These are phyloP conservation scores for Typhlichthys eigenmanni DNA, from an alignment of 2,797 vertebrate species.

Conservation along the genomic window DNA sequence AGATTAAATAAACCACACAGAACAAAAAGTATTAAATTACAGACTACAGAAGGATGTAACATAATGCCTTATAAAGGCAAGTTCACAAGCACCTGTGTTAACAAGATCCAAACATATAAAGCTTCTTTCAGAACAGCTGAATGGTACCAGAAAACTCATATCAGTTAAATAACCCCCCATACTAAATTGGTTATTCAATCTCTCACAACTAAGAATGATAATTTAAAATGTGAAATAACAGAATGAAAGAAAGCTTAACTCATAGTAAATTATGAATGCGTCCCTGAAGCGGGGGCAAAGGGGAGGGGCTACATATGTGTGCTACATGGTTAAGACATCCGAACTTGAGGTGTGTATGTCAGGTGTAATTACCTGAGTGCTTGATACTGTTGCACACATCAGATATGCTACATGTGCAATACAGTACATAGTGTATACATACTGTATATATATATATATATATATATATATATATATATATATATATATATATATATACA, in stretches of 20 bases:
- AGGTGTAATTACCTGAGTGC: conserved; percentile 46
- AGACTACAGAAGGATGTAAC: too few relatives aligned
- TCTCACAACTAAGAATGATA: too few relatives aligned
- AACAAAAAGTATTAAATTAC: too few relatives aligned
- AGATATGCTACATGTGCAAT: conserved; percentile 1
- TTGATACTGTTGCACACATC: conserved; percentile 40
- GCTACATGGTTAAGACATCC: conserved; percentile 8
- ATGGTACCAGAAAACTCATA: conserved; percentile 28
- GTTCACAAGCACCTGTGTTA: background rate
- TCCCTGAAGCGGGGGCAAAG: background rate
- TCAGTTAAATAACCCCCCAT: conserved; percentile 27
- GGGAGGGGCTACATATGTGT: background rate
- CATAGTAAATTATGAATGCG: background rate
- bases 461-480: background rate
- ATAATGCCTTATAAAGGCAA: too few relatives aligned
- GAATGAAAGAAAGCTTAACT: background rate
- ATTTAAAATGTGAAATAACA: background rate
- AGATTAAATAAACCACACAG: too few relatives aligned
- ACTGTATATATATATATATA: conserved; percentile 10
- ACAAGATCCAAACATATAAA: background rate
- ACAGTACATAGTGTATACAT: conserved; percentile 17
- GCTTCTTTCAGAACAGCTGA: conserved; percentile 20
- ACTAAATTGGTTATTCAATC: conserved; percentile 1
- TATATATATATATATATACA: too few relatives aligned
- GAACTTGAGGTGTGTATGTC: conserved; percentile 31